Conservation (phyloP, 2,888 invertebrate species). For the Tuta absoluta region DNA sequence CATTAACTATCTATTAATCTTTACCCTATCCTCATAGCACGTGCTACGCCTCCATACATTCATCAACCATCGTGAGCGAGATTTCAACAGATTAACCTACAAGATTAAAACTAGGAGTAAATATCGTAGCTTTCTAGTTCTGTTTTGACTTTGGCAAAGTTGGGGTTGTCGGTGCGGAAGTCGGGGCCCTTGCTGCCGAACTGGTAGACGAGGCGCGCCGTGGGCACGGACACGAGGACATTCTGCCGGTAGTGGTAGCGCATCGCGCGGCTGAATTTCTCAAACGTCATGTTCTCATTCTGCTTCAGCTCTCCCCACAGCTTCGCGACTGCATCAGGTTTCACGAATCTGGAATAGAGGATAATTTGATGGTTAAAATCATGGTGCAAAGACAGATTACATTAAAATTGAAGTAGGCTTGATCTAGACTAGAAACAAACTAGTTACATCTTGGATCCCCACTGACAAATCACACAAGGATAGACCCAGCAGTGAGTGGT, state of each 20-base stretch:
- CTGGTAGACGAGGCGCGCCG: slow-evolving; percentile 89
- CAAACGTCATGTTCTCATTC: slow-evolving; percentile 95
- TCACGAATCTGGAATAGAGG: slow-evolving; percentile 84
- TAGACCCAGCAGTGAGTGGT: too few species aligned
- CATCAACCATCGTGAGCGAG: slow-evolving; percentile 28
- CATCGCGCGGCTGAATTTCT: slow-evolving; percentile 95
- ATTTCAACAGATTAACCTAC: slow-evolving; percentile 33
- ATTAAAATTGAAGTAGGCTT: neutral
- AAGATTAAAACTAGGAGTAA: slow-evolving; percentile 59
- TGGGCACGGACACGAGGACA: slow-evolving; percentile 88
- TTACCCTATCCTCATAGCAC: slow-evolving; percentile 13
- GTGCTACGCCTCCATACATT: slow-evolving; percentile 6
- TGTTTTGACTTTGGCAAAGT: slow-evolving; percentile 63
- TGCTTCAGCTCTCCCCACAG: slow-evolving; percentile 93
- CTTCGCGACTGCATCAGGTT: slow-evolving; percentile 92
- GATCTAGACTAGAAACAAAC: too few species aligned
- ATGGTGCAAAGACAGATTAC: neutral
- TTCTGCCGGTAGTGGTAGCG: slow-evolving; percentile 91
- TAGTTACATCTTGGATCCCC: too few species aligned
- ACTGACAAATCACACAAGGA: too few species aligned
- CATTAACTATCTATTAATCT: slow-evolving; percentile 24
- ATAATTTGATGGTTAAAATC: neutral
- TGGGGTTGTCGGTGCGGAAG: slow-evolving; percentile 86
- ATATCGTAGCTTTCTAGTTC: slow-evolving; percentile 58
- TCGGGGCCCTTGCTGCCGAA: slow-evolving; percentile 90